Conservation (phyloP, 2,888 invertebrate genomes). For the Strigamia maritima region DNA sequence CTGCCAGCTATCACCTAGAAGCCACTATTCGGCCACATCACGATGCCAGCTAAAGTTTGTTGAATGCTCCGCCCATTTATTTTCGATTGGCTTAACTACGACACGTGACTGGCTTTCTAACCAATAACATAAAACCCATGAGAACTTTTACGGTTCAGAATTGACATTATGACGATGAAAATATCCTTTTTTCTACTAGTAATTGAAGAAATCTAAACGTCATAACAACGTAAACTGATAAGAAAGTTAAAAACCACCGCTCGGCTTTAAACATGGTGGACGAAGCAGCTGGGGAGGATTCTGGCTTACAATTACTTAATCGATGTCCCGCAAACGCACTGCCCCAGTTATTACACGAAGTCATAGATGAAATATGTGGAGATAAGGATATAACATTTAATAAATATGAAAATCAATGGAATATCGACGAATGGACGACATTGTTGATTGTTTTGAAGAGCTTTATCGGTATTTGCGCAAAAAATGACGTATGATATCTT, state of each 20-base stretch:
- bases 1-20: neutral
- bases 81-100: neutral
- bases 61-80: neutral
- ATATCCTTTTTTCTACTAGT: neutral
- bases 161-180: neutral
- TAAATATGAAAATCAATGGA: neutral
- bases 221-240: neutral
- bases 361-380: constrained; percentile 37
- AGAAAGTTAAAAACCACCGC: neutral
- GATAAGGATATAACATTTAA: neutral
- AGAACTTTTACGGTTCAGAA: neutral
- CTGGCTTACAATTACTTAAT: neutral
- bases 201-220: neutral
- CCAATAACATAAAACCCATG: neutral
- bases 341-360: constrained; percentile 8
- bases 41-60: neutral
- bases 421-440: neutral
- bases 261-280: neutral
- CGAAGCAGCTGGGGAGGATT: neutral
- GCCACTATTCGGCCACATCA: neutral
- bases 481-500: neutral
- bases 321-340: neutral
- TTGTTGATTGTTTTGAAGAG: neutral
- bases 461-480: neutral
- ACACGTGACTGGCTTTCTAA: neutral